Evolutionary conservation across 2,113 vertebrate species (phyloP).

Genomic region (Eira barbara): DNA sequence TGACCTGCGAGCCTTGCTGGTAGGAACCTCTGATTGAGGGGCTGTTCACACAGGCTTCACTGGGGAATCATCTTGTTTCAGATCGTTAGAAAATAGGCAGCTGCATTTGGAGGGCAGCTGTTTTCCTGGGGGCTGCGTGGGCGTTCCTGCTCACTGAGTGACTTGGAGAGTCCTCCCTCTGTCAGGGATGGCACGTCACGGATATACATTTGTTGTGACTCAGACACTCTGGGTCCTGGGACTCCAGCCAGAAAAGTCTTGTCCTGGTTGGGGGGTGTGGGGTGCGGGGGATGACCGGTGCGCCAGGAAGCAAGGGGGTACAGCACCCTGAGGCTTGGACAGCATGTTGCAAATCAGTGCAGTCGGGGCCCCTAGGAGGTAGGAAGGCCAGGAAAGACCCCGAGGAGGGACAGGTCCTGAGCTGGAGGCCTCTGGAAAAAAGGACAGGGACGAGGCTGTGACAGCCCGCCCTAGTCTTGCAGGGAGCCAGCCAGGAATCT

Average conservation of each 20-base stretch:
- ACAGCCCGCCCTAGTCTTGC: not conserved
- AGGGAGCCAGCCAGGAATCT: rapidly evolving
- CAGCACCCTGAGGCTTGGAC: not conserved
- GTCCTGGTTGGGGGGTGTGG: no score
- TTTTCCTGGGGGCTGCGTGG: not conserved
- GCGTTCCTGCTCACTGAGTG: not conserved
- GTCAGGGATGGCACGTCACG: rapidly evolving
- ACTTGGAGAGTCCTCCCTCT: not conserved
- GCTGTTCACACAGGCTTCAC: not conserved
- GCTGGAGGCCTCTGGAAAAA: not conserved
- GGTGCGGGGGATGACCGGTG: not conserved
- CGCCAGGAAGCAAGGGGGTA: rapidly evolving
- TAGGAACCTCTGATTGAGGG: not conserved
- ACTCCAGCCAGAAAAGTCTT: not conserved
- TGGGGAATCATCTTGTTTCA: not conserved
- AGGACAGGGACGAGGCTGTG: not conserved
- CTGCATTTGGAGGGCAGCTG: not conserved
- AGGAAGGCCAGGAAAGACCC: not conserved
- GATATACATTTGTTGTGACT: rapidly evolving
- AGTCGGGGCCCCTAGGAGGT: not conserved
- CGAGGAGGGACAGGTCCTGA: not conserved
- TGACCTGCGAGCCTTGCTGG: not conserved
- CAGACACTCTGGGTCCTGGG: rapidly evolving
- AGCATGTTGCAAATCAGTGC: no score
- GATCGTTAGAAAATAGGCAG: not conserved